Percentiles rank a stretch among this genome's conserved stretches.
phyloP scores from a whole-genome alignment of 1,140 invertebrate genomes.

The Apis cerana region DNA sequence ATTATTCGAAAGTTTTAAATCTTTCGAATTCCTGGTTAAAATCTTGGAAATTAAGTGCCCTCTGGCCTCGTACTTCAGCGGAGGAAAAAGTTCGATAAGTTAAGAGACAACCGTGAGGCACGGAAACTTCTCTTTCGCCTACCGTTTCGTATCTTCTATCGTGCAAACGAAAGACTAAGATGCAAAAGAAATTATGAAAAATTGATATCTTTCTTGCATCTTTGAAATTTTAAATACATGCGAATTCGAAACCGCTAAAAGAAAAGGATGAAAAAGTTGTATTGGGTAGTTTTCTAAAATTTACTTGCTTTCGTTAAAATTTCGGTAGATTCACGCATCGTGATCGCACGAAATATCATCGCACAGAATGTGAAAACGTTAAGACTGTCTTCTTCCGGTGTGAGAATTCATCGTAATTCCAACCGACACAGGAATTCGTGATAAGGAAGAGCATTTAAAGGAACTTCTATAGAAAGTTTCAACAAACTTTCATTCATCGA shows the following conservation, averaged over 20 bases:
- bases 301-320: neutral
- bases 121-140: neutral
- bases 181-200: neutral
- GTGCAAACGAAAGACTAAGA: too few relatives aligned
- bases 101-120: neutral
- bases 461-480: conserved; percentile 20
- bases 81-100: neutral
- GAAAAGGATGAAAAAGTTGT: neutral
- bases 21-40: neutral
- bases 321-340: neutral
- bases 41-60: neutral
- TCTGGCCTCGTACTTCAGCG: neutral
- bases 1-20: neutral
- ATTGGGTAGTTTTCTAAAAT: too few relatives aligned
- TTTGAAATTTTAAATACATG: neutral
- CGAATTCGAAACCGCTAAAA: too few relatives aligned
- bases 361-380: neutral
- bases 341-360: neutral
- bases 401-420: neutral
- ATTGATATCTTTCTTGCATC: neutral
- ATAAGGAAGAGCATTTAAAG: conserved; percentile 37
- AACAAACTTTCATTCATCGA: conserved; percentile 23
- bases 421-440: conserved; percentile 13
- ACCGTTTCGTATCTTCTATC: neutral
- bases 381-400: neutral